Evolutionary conservation across 2,797 vertebrate genomes (phyloP).

Genomic region (Spheniscus humboldti): DNA sequence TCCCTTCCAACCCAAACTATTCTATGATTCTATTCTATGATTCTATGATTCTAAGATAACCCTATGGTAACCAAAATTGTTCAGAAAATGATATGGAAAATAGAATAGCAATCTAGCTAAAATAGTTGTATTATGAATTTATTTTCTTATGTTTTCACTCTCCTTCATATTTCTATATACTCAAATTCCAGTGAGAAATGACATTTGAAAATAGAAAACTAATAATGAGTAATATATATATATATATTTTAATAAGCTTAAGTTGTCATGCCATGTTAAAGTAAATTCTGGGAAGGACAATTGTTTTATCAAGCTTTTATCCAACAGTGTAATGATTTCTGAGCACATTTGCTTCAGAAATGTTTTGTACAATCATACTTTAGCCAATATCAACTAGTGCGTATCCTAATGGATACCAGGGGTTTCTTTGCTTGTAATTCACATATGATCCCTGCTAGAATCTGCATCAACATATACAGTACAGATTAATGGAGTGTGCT

Average conservation of each 20-base stretch:
- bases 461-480: not conserved
- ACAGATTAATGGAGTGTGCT: not conserved
- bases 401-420: not conserved
- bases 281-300: not conserved
- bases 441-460: not conserved
- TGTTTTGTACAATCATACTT: not conserved
- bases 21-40: no score
- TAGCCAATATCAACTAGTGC: not conserved
- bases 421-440: not conserved
- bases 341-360: not conserved
- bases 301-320: not conserved
- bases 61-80: not conserved
- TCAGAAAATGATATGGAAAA: not conserved
- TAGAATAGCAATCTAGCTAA: not conserved
- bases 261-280: not conserved
- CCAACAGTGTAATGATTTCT: not conserved
- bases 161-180: not conserved
- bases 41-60: not conserved
- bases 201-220: not conserved
- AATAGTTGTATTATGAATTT: not conserved
- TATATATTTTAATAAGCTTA: not conserved
- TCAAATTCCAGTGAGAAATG: not conserved
- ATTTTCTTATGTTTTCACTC: not conserved
- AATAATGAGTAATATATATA: not conserved
- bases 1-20: no score